Evolutionary conservation across 2,113 vertebrate species (phyloP), one percentile per base, ranked within the genome.

Genomic region (Corythornis cristatus): DNA sequence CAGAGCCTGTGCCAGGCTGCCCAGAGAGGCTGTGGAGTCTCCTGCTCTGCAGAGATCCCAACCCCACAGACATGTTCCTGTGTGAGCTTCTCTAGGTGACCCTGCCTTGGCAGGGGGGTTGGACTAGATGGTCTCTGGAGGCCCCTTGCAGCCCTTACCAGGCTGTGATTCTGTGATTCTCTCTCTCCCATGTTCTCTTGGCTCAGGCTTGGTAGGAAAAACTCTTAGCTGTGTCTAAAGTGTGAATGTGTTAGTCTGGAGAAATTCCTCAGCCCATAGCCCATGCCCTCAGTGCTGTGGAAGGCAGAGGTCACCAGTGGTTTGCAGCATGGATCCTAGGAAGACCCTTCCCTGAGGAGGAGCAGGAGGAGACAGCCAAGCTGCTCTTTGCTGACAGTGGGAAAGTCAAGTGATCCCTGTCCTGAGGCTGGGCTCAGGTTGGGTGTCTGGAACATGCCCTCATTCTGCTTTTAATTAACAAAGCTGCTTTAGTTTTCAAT

Each of bases 391-490:
- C 51, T 68, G 88, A 1, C 89, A 64, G 46, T 76, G 86, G 90
- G 79, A 56, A 60, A 53, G 64, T 9, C 3, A 1, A 6, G 43
- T 67, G 81, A 19, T 72, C 73, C 61, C 77, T 93, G 42, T 51
- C 73, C 1, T 13, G 40, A 67, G 54, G 4, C 70, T 67, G 87
- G 84, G 42, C 37, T 62, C 56, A 19, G 51, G 21, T 60, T 20
- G 5, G 60, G 31, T 40, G 37, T 64, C 72, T 56, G 79, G 76
- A 93, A 21, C 65, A 5, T 14, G 46, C 68, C 86, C 93, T 73
- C 75, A 21, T 92, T 96, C 88, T 94, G 90, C 74, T 76, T 78
- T 93, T 90, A 93, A 95, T 86, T 97, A 96, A 90, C 84, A 84
- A 90, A 89, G 68, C 82, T 56, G 72, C 89, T 94, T 96, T 88